These are phyloP conservation scores for Lithophane semibrunnea DNA, from an alignment of 2,888 invertebrate species.

Conservation along the genomic window DNA sequence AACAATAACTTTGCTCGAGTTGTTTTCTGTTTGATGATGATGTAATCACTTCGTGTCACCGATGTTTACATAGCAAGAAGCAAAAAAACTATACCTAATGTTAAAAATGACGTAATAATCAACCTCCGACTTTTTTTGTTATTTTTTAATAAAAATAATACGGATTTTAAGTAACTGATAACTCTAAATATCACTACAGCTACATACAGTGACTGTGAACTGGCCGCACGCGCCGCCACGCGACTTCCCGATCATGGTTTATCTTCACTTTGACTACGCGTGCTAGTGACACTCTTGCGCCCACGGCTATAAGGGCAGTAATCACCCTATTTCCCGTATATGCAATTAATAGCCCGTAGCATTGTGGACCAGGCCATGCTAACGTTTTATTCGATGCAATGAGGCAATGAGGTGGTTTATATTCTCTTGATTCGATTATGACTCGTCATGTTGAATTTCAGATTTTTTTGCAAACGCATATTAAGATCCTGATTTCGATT, in stretches of 20 bases:
- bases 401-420: background rate
- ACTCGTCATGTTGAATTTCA: background rate
- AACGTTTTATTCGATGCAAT: slow-evolving; percentile 17
- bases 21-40: background rate
- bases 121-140: background rate
- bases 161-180: background rate
- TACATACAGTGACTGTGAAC: slow-evolving; percentile 65
- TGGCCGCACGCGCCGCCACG: slow-evolving; percentile 84
- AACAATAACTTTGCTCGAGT: background rate
- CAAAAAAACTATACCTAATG: background rate
- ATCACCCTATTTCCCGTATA: slow-evolving; percentile 74
- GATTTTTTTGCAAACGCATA: background rate
- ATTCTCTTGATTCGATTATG: slow-evolving; percentile 11
- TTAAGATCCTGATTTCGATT: background rate
- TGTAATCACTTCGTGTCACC: no score
- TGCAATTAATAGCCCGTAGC: slow-evolving; percentile 72
- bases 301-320: slow-evolving; percentile 69
- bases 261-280: slow-evolving; percentile 76
- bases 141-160: background rate
- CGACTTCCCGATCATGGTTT: slow-evolving; percentile 76
- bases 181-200: slow-evolving; percentile 36
- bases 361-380: slow-evolving; percentile 23
- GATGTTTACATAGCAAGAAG: no score
- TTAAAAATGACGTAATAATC: background rate
- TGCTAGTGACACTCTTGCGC: slow-evolving; percentile 76